Base-by-base conservation (phyloP, 64 coral and sea anemone species). In the Montipora sp. region DNA sequence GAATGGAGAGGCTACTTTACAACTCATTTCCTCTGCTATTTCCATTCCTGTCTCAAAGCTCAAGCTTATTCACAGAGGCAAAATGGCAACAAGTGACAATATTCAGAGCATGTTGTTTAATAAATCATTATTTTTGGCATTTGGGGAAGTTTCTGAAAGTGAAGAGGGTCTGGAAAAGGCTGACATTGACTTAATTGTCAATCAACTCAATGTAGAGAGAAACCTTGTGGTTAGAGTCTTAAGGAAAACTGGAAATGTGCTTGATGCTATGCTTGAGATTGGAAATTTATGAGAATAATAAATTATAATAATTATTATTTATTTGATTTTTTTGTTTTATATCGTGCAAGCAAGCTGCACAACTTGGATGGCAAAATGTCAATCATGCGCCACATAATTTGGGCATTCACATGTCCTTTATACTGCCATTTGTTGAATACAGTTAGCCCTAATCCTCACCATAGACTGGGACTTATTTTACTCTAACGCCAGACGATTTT, bases 211-310 rank as follows among this genome's bases (percentile, higher is more conserved):
- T 84, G 92, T 99, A 12, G 94, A 99, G 7, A 99, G 97, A 77
- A 99, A 99, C 88, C 23, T 94, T 20, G 97, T 94, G 7, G 77
- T 99, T 19, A 96, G 71, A 83, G 89, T 80, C n/a, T 77, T 99
- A 21, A 87, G 89, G 59, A 88, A 94, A 59, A 92, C 88, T 23
- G 92, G 89, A n/a, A 91, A 77, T 87, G 61, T 99, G 13, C 36
- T 99, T 47, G 97, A 99, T 91, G 94, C 98, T 20, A 99, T 99
- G 36, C 83, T 99, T 87, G 89, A 99, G 51, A 92, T 99, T 65
- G 94, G 98, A 77, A 99, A 96, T 87, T 95, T 71, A 44, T 85
- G 61, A 83, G 27, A 74, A 71, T 14, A 71, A 71, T n/a, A 19
- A 23, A 18, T 36, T 36, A 36, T 36, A 36, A 57, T 8, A 57